Evolutionary conservation across 2,113 vertebrate species (phyloP).

Genomic region (Eidolon helvum): DNA sequence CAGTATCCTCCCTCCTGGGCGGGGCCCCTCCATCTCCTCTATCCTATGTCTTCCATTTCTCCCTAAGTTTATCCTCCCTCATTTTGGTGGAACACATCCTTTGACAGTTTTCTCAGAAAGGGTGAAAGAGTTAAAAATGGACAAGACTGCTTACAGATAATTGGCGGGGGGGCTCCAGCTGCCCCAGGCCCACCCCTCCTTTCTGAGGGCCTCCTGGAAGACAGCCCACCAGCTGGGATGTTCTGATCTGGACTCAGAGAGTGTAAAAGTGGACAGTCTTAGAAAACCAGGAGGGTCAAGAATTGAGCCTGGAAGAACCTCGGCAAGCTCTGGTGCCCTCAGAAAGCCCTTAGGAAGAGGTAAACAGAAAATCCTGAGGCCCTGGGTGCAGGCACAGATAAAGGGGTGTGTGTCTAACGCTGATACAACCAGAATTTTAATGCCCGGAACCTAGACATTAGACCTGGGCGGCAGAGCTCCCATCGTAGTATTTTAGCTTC

Average conservation of each 20-base stretch:
- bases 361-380: background rate
- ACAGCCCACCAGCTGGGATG: background rate
- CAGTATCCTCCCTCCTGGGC: too few species aligned
- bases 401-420: accelerated
- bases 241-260: background rate
- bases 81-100: background rate
- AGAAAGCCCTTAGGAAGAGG: background rate
- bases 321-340: background rate
- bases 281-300: background rate
- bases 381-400: background rate
- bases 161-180: background rate
- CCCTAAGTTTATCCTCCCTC: background rate
- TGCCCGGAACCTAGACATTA: background rate
- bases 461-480: background rate
- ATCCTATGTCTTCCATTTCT: background rate
- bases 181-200: too few species aligned
- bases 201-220: background rate
- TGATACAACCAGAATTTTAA: background rate
- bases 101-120: background rate
- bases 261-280: background rate
- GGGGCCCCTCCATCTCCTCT: too few species aligned
- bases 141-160: background rate
- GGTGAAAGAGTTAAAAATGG: background rate
- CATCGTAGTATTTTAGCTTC: background rate
- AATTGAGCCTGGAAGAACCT: background rate